phyloP scores from a whole-genome alignment of 2,113 vertebrate genomes.

The Neolamprologus kungweensis region DNA sequence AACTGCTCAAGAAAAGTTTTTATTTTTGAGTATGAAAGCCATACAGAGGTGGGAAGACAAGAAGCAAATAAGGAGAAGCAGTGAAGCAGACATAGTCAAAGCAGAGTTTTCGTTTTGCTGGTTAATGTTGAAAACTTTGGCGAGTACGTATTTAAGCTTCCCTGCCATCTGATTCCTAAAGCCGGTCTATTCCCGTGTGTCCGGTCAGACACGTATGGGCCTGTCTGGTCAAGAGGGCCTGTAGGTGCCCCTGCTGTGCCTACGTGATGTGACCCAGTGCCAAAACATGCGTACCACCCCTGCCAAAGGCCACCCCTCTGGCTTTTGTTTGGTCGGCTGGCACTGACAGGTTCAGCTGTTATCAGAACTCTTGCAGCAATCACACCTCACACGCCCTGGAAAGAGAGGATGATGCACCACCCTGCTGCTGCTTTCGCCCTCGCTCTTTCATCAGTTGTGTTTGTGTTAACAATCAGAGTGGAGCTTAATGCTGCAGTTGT shows the following conservation, averaged over 20 bases:
- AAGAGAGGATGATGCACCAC: neutral
- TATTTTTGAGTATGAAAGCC: neutral
- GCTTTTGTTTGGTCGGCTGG: neutral
- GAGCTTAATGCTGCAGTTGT: conserved; percentile 4
- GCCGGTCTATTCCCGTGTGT: neutral
- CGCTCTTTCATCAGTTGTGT: neutral
- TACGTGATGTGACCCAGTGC: neutral
- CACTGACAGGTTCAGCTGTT: conserved; percentile 39
- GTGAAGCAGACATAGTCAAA: neutral
- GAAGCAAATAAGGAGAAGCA: neutral
- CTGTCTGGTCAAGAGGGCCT: neutral
- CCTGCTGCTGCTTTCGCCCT: neutral
- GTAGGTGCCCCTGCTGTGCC: neutral
- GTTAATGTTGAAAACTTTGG: neutral
- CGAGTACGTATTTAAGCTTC: neutral
- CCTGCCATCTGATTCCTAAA: neutral
- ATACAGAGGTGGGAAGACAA: neutral
- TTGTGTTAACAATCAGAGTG: neutral
- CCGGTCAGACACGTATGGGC: neutral
- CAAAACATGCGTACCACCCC: conserved; percentile 2
- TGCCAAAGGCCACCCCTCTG: neutral
- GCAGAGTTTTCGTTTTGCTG: neutral
- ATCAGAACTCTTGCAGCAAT: neutral
- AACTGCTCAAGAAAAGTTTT: neutral
- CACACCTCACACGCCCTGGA: neutral